Conservation (phyloP, 2,888 invertebrate species). For the Phyllotreta cruciferae region DNA sequence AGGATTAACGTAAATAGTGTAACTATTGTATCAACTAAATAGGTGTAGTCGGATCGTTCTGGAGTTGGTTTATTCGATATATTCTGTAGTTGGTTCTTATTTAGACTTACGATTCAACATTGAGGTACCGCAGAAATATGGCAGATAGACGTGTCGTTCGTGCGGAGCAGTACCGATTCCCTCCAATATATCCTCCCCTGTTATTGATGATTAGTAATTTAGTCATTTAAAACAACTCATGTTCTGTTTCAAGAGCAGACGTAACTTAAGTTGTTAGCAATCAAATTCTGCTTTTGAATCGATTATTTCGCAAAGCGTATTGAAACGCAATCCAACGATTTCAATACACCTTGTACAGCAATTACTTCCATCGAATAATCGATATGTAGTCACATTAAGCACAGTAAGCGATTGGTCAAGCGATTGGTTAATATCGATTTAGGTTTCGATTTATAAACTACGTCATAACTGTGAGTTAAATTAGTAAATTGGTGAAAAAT, state of each 20-base stretch:
- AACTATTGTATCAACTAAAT: conserved; percentile 18
- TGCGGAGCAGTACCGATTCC: conserved; percentile 75
- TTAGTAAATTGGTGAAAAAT: too few relatives aligned
- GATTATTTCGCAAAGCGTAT: too few relatives aligned
- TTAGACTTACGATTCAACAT: conserved; percentile 78
- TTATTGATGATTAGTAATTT: conserved; percentile 44
- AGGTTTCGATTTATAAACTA: neutral
- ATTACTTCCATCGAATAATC: conserved; percentile 9
- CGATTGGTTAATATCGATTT: conserved; percentile 9
- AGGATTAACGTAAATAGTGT: neutral
- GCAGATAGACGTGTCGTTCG: conserved; percentile 82
- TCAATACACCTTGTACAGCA: neutral
- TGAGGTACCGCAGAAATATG: conserved; percentile 83
- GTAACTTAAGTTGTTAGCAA: neutral
- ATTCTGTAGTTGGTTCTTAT: conserved; percentile 14
- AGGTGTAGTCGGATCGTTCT: neutral
- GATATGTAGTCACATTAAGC: conserved; percentile 25
- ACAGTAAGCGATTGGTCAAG: conserved; percentile 29
- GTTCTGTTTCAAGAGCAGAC: conserved; percentile 2
- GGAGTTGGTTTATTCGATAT: neutral
- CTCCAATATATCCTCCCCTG: conserved; percentile 60
- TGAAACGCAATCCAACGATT: too few relatives aligned
- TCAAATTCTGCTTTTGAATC: too few relatives aligned
- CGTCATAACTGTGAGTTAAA: neutral
- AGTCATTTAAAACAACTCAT: conserved; percentile 17